These are phyloP conservation scores for Saccopteryx leptura DNA, from an alignment of 2,113 vertebrate species.

Conservation along the genomic window DNA sequence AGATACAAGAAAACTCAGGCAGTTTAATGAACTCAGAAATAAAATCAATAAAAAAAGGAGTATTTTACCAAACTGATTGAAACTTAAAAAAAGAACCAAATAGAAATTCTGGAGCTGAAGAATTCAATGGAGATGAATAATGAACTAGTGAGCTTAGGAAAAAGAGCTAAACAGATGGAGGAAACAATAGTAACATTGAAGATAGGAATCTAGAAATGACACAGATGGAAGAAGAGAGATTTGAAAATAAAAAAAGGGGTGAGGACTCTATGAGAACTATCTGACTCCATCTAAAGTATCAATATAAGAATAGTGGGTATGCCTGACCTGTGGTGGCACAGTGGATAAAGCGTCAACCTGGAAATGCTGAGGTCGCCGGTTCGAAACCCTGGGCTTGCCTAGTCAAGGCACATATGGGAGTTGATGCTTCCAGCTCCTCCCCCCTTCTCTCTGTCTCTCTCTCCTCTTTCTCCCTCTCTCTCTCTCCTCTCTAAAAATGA, in stretches of 20 bases:
- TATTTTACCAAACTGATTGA: background rate
- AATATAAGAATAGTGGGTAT: background rate
- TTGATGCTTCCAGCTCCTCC: too few species aligned
- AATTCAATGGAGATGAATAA: background rate
- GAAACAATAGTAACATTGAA: background rate
- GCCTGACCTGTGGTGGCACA: too few species aligned
- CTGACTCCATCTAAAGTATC: background rate
- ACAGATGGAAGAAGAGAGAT: background rate
- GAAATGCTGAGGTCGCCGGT: too few species aligned
- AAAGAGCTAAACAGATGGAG: background rate
- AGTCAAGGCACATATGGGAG: too few species aligned
- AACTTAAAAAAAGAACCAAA: background rate
- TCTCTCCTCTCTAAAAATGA: too few species aligned
- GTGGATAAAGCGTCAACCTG: too few species aligned
- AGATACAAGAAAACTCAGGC: background rate
- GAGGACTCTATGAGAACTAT: background rate
- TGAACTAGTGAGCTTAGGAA: background rate
- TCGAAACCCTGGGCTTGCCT: too few species aligned
- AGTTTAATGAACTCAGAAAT: background rate
- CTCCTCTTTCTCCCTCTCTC: too few species aligned
- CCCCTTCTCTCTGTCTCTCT: too few species aligned
- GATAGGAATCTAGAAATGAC: background rate
- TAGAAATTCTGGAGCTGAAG: background rate
- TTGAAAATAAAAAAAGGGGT: background rate
- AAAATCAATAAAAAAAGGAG: background rate